Evolutionary conservation across 2,797 vertebrate species (phyloP), one percentile per base, ranked within the genome.

Genomic region (Lepilemur septentrionalis): DNA sequence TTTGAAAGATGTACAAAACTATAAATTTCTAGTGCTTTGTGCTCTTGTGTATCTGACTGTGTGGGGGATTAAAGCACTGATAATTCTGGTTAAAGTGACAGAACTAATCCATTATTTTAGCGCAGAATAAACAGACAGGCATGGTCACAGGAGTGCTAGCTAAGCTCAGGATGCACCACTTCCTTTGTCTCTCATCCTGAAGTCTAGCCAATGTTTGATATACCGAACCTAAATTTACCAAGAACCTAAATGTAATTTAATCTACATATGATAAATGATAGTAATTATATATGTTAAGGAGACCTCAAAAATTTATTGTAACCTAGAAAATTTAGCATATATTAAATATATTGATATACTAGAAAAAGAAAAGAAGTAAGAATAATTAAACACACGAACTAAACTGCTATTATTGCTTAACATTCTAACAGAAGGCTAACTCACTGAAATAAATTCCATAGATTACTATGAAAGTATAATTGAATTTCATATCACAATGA

Each of bases 321-420:
- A n/a, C 50, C 57, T 72, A 93, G 25, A 96, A 96, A 83, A 80
- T 59, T 72, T 59, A 57, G 22, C 46, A 83, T 61, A 48, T 52
- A 18, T 59, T 92, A 89, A 97, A 85, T 65, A 84, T 35, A 41
- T 80, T n/a, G 75, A 35, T 48, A 18, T 69, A 63, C 59, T 43
- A 94, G 84, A 72, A 96, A 89, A 94, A 52, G 22, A 61, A 65
- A 87, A 94, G 7, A 25, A 50, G 35, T 76, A 85, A 94, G 30
- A 87, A 65, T 22, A 63, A 75, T 55, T 65, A 61, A 80, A 83
- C 41, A 70, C n/a, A 61, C 32, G 76, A 93, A 75, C n/a, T 52
- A 28, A 76, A 78, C 25, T 75, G 35, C 30, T 75, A 46, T 10
- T 65, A n/a, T 48, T 85, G 18, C 48, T 96, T 85, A 91, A 7